Evolutionary conservation across 2,113 vertebrate species (phyloP), one percentile per base, ranked within the genome.

Genomic region (Microtus montanus): DNA sequence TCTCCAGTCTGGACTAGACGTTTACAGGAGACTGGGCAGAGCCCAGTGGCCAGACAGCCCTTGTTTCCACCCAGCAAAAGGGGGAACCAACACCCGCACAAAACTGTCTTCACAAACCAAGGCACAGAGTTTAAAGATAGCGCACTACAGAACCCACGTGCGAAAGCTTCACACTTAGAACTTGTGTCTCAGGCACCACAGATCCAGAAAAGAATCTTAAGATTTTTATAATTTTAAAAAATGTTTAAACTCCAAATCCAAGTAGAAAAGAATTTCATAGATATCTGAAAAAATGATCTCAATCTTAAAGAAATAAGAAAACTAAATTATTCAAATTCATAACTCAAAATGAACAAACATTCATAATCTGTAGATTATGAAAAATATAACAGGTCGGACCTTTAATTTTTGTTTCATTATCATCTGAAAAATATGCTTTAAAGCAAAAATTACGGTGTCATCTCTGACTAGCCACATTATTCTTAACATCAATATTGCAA

Each of bases 351-450:
- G 12, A 92, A n/a, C 52, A 44, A 64, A 64, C 19, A 89, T 66
- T 82, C 20, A 90, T 38, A 87, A 87, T 93, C 33, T 85, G 41
- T 85, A 61, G n/a, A 80, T 70, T 80, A 70, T 58, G 26, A 75
- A 95, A 92, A 77, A 74, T 54, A 52, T 13, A 64, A 61, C 19
- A 68, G 28, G 35, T 0, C 41, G 0, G 6, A 20, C 26, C 10
- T 44, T 58, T 66, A 80, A 49, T 92, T 92, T 52, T 88, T 44
- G 10, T 38, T 85, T 87, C 49, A 30, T 9, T 66, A n/a, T 79
- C 80, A 91, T 44, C 52, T 90, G 68, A 93, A 91, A 94, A 93
- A 96, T 44, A 35, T 71, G n/a, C 90, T 80, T 91, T 92, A 87
- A 87, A 68, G 66, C 82, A 92, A 84, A 91, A 92, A 22, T 82